Conservation (phyloP, 2,797 vertebrate species). For the Trachops cirrhosus region DNA sequence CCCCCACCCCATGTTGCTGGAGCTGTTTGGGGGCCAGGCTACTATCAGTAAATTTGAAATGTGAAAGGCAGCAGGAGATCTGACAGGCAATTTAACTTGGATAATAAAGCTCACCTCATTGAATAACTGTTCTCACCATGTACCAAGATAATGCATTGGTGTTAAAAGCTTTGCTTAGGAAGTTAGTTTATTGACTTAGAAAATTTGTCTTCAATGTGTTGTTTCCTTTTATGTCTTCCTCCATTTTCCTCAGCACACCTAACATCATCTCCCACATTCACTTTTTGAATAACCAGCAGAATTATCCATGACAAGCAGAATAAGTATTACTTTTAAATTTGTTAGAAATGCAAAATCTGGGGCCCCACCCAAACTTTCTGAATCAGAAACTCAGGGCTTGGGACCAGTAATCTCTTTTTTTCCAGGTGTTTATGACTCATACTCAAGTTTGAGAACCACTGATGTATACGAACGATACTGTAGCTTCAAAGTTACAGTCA, state of each 20-base stretch:
- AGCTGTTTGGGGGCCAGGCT: not conserved
- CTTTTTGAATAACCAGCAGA: not conserved
- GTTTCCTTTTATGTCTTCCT: not conserved
- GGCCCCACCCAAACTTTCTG: not conserved
- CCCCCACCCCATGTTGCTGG: not conserved
- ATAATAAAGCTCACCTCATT: not conserved
- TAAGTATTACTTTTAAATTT: not conserved
- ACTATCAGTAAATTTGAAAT: not conserved
- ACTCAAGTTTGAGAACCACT: not conserved
- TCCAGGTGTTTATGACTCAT: not conserved
- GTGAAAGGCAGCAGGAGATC: not conserved
- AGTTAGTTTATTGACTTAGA: not conserved
- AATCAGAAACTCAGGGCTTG: not conserved
- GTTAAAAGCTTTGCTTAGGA: not conserved
- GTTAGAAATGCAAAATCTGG: not conserved
- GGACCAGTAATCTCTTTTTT: not conserved
- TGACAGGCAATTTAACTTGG: not conserved
- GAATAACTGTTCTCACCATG: not conserved
- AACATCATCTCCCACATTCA: not conserved
- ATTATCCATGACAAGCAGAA: not conserved
- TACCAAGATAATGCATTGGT: not conserved
- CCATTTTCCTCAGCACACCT: not conserved
- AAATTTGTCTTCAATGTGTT: not conserved
- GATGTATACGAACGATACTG: no score
- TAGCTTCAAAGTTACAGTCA: not conserved